phyloP scores from a whole-genome alignment of 2,113 vertebrate species.

The Aythya baeri region DNA sequence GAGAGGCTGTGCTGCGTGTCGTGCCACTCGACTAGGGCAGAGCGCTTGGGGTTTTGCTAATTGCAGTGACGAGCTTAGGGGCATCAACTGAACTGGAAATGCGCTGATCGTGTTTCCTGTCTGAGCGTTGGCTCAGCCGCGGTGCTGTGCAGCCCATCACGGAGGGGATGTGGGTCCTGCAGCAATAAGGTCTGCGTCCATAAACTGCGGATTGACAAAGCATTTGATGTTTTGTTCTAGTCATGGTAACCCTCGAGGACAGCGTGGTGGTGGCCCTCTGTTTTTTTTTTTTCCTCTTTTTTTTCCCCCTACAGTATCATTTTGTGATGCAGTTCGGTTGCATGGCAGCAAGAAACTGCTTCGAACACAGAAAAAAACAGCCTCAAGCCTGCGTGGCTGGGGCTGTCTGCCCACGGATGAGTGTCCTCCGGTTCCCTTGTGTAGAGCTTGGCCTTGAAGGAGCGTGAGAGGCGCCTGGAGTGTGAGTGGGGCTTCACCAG shows the following conservation, averaged over 20 bases:
- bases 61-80: neutral
- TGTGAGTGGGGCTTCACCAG: accelerated
- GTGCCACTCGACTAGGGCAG: neutral
- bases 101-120: accelerated
- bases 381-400: neutral
- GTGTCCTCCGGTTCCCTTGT: neutral
- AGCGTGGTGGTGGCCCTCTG: neutral
- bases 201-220: accelerated
- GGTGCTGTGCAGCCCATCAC: neutral
- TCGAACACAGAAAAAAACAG: neutral
- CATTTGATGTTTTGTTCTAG: neutral
- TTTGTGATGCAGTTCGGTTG: neutral
- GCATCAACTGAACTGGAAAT: neutral
- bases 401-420: neutral
- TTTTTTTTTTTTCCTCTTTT: neutral
- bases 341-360: neutral
- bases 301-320: neutral
- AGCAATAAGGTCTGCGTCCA: neutral
- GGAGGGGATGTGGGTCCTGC: neutral
- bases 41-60: accelerated
- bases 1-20: neutral
- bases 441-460: accelerated
- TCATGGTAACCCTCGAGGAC: neutral
- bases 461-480: accelerated
- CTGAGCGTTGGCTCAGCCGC: neutral